Evolutionary conservation across 2,797 vertebrate species (phyloP).

Genomic region (Taenioides sp.): DNA sequence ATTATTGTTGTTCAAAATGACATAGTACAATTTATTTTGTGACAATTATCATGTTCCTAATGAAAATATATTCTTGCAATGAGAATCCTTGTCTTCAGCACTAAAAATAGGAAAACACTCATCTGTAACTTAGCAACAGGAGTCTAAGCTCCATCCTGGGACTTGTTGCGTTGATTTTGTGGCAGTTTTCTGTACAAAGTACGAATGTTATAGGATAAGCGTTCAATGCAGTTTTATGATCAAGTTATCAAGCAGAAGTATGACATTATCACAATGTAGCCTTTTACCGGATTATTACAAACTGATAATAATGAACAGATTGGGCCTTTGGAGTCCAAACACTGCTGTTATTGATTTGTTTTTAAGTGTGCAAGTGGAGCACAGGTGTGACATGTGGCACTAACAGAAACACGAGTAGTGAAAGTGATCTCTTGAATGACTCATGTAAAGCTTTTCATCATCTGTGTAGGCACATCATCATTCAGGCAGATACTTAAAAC

Average conservation of each 20-base stretch:
- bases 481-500: slow-evolving; percentile 37
- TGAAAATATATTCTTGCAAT: slow-evolving; percentile 78
- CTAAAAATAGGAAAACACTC: slow-evolving; percentile 84
- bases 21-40: slow-evolving; percentile 71
- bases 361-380: background rate
- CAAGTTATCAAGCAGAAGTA: slow-evolving; percentile 7
- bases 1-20: slow-evolving; percentile 73
- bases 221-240: slow-evolving; percentile 13
- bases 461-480: slow-evolving; percentile 60
- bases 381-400: slow-evolving; percentile 49
- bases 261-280: background rate
- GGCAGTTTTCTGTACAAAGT: slow-evolving; percentile 62
- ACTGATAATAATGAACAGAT: background rate
- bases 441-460: slow-evolving; percentile 63
- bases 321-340: slow-evolving; percentile 21
- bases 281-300: background rate
- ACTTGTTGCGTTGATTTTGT: slow-evolving; percentile 74
- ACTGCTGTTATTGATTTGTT: slow-evolving; percentile 19
- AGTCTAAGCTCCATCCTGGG: slow-evolving; percentile 78
- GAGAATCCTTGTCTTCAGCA: slow-evolving; percentile 73
- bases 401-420: slow-evolving; percentile 44
- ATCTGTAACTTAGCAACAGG: slow-evolving; percentile 86
- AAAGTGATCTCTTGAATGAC: slow-evolving; percentile 58
- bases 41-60: slow-evolving; percentile 78
- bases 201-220: slow-evolving; percentile 39